phyloP scores from a whole-genome alignment of 2,797 vertebrate genomes.

The Aeoliscus strigatus region DNA sequence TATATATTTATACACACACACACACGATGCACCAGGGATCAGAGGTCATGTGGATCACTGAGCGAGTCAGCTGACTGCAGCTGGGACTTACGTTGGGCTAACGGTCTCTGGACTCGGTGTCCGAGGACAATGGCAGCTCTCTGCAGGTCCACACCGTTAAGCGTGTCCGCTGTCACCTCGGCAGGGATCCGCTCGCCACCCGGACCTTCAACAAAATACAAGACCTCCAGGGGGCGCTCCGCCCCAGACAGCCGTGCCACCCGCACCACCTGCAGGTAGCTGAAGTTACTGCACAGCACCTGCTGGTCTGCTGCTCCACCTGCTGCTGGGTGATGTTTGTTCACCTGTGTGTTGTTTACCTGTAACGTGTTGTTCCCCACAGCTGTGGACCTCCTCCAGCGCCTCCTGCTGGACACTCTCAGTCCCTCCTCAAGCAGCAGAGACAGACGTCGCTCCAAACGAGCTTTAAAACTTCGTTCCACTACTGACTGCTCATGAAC shows the following conservation, averaged over 20 bases:
- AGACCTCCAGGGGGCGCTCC: constrained; percentile 84
- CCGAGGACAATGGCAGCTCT: constrained; percentile 91
- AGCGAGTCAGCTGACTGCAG: neutral
- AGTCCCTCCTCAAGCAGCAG: constrained; percentile 87
- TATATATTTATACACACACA: no score
- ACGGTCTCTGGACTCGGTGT: constrained; percentile 83
- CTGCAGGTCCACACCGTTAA: constrained; percentile 91
- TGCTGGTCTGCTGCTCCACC: no score
- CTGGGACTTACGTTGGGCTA: constrained; percentile 87
- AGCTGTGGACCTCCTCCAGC: constrained; percentile 86
- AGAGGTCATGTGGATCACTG: no score
- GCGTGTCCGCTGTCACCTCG: constrained; percentile 78
- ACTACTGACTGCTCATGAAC: constrained; percentile 83
- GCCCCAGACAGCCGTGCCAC: constrained; percentile 79
- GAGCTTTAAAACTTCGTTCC: constrained; percentile 86
- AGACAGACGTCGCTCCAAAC: constrained; percentile 89
- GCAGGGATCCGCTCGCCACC: constrained; percentile 83
- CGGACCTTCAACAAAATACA: constrained; percentile 91
- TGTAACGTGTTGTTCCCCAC: constrained; percentile 86
- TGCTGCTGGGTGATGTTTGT: neutral
- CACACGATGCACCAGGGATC: no score
- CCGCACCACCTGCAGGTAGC: constrained; percentile 81
- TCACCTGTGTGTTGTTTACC: constrained; percentile 48
- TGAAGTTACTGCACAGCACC: neutral
- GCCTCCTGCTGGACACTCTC: constrained; percentile 63